Evolutionary conservation across 2,888 invertebrate genomes (phyloP).

Genomic region (Folsomia candida): DNA sequence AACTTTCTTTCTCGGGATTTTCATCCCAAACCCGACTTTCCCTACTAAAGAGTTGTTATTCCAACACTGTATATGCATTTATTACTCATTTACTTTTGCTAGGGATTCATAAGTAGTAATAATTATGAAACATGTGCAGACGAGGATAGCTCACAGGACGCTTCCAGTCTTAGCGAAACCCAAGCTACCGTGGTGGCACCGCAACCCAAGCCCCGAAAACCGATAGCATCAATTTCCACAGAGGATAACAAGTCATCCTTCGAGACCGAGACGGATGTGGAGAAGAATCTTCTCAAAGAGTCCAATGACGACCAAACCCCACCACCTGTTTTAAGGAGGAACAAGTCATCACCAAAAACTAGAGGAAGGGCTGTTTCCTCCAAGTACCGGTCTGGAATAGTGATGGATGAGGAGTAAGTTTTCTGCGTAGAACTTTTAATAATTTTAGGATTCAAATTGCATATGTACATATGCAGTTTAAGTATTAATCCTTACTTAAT

Average conservation of each 20-base stretch:
- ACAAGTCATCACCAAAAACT: slow-evolving; percentile 19
- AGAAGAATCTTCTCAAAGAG: background rate
- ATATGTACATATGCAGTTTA: too few relatives aligned
- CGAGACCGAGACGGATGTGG: background rate
- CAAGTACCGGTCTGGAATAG: slow-evolving; percentile 46
- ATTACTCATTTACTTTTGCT: too few relatives aligned
- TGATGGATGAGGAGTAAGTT: slow-evolving; percentile 41
- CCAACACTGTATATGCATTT: too few relatives aligned
- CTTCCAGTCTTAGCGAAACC: slow-evolving; percentile 5
- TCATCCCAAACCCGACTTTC: too few relatives aligned
- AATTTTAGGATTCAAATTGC: too few relatives aligned
- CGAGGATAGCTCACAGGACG: slow-evolving; percentile 8
- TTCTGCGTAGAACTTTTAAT: background rate
- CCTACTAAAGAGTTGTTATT: too few relatives aligned
- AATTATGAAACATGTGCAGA: too few relatives aligned
- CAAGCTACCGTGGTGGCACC: background rate
- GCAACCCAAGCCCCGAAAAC: background rate
- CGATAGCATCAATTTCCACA: background rate
- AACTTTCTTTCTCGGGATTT: too few relatives aligned
- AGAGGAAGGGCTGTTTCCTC: slow-evolving; percentile 26
- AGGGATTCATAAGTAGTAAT: too few relatives aligned
- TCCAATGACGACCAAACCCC: background rate
- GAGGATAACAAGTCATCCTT: background rate
- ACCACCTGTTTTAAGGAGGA: slow-evolving; percentile 25
- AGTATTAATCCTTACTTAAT: too few relatives aligned